These are phyloP conservation scores for Sparus aurata DNA, from an alignment of 2,797 vertebrate genomes.

Conservation along the genomic window DNA sequence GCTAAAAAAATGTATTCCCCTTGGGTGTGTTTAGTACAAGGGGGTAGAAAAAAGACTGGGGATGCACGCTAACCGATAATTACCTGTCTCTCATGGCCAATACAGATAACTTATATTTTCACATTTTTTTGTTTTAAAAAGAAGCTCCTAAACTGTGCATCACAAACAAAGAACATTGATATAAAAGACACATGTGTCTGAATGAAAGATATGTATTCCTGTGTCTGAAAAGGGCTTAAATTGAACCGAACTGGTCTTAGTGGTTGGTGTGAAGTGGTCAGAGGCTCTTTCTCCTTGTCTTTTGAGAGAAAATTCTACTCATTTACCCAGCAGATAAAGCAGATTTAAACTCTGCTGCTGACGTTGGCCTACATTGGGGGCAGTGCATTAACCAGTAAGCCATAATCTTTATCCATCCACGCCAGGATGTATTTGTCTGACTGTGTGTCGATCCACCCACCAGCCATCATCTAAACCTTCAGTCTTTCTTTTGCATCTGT, in stretches of 20 bases:
- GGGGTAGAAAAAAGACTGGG: neutral
- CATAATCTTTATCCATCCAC: constrained; percentile 58
- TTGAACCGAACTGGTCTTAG: neutral
- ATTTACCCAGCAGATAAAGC: constrained; percentile 60
- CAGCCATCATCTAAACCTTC: constrained; percentile 7
- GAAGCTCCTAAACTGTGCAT: too few relatives aligned
- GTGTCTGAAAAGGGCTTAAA: neutral
- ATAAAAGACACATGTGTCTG: neutral
- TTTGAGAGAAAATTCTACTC: constrained; percentile 7
- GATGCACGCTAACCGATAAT: too few relatives aligned
- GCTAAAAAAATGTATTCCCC: neutral
- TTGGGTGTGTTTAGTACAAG: neutral
- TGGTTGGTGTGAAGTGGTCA: neutral
- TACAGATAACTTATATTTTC: too few relatives aligned
- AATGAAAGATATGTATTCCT: neutral
- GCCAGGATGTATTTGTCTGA: constrained; percentile 43
- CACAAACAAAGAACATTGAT: neutral
- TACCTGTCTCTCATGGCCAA: neutral
- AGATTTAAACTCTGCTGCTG: constrained; percentile 61
- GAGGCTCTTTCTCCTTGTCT: neutral
- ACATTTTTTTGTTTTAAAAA: too few relatives aligned
- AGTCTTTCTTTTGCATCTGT: neutral
- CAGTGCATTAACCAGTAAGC: constrained; percentile 51
- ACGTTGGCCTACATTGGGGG: constrained; percentile 55
- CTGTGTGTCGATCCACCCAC: constrained; percentile 28